Evolutionary conservation across 1,140 invertebrate genomes (phyloP).

Genomic region (Drosophila subobscura): DNA sequence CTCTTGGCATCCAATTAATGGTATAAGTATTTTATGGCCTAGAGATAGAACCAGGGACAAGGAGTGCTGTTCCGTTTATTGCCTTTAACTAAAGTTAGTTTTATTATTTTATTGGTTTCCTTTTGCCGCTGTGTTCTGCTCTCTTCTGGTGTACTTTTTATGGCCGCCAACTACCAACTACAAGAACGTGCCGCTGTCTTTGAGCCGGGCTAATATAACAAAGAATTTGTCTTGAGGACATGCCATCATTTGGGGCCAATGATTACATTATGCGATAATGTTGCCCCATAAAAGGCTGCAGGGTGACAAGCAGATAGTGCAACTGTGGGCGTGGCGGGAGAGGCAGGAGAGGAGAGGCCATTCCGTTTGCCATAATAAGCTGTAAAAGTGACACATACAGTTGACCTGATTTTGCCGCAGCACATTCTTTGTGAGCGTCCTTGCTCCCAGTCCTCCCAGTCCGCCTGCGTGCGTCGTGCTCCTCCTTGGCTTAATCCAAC

Average conservation of each 20-base stretch:
- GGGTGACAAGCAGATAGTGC: constrained; percentile 47
- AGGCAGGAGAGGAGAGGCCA: constrained; percentile 10
- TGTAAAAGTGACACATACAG: constrained; percentile 78
- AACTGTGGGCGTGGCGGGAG: not conserved
- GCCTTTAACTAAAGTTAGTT: constrained; percentile 77
- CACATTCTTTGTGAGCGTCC: constrained; percentile 60
- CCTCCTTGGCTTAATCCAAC: constrained; percentile 71
- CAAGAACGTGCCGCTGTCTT: constrained; percentile 41
- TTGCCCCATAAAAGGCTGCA: constrained; percentile 70
- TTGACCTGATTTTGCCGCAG: constrained; percentile 70
- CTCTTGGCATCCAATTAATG: constrained; percentile 34
- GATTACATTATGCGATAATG: constrained; percentile 82
- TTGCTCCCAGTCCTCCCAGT: not conserved
- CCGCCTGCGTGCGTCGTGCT: constrained; percentile 8
- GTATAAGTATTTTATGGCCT: constrained; percentile 32
- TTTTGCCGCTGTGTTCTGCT: not conserved
- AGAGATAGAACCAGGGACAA: constrained; percentile 24
- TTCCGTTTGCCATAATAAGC: constrained; percentile 75
- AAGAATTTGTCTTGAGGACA: constrained; percentile 81
- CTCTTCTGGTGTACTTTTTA: constrained; percentile 32
- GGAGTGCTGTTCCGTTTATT: constrained; percentile 68
- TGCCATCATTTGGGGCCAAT: constrained; percentile 77
- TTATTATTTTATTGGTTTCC: constrained; percentile 72
- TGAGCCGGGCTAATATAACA: constrained; percentile 59
- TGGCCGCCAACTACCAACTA: constrained; percentile 27